Base-by-base conservation (phyloP, 2,888 invertebrate species). In the Halictus ligatus region DNA sequence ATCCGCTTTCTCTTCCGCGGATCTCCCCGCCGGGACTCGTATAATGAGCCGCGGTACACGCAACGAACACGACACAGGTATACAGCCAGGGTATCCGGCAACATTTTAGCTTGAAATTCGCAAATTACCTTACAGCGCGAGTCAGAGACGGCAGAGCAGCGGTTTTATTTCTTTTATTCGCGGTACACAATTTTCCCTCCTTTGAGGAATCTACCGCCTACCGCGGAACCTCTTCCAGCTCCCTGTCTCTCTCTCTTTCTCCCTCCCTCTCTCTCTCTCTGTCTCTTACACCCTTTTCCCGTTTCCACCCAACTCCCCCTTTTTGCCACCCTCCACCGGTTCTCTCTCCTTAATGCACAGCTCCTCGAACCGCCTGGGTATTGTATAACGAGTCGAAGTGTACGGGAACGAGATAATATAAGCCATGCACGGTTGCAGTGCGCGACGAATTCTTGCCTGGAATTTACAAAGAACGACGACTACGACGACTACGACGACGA, bases 381-480 rank as follows among this genome's bases (percentile, higher is more conserved):
- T 84, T 81, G 86, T 88, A 86, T 89, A 90, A 87, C 86, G 85
- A 86, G 86, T 15, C 85, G 69, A 77, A 60, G 78, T 84, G 67
- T 79, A 85, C 75, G 81, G 73, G 75, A 78, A 80, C 77, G 77
- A 84, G 75, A 84, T 84, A 89, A 86, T 83, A 83, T 82, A 83
- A 86, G 76, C 77, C 76, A 83, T 78, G 83, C 79, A 84, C 75
- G 82, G n/a, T 54, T 69, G 67, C 76, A 74, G 74, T 76, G 10
- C 69, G 75, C 75, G 79, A 78, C 82, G 85, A 85, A 89, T 88
- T 89, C 86, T 84, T 50, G 85, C 71, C 72, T 78, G 58, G 83
- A 88, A 91, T 89, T 90, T 89, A 91, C 88, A 89, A 89, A 91
- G 88, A 82, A 88, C 86, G 75, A 83, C 81, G 81, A 80, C 82